These are phyloP conservation scores for Phlogophora meticulosa DNA, from an alignment of 2,888 invertebrate species.

Conservation along the genomic window DNA sequence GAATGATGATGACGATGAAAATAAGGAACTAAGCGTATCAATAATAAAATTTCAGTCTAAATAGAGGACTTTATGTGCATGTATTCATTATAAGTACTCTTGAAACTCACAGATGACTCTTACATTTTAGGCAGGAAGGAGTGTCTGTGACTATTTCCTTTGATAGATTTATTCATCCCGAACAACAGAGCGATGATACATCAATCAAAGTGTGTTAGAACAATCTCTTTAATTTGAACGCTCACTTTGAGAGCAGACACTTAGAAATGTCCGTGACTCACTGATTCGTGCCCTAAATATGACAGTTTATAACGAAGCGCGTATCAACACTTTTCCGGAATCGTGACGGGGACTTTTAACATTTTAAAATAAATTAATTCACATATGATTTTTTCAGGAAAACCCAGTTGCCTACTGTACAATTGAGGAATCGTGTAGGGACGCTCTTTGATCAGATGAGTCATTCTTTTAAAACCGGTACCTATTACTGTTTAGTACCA, in stretches of 20 bases:
- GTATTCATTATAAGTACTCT: neutral
- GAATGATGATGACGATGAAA: no score
- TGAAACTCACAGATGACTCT: conserved; percentile 14
- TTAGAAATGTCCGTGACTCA: conserved; percentile 57
- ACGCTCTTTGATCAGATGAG: conserved; percentile 30
- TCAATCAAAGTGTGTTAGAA: conserved; percentile 45
- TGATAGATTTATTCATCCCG: conserved; percentile 13
- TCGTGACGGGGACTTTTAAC: conserved; percentile 36
- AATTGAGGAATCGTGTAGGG: neutral
- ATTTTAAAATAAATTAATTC: conserved; percentile 27
- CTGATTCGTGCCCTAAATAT: conserved; percentile 50
- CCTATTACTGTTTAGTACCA: neutral
- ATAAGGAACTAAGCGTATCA: no score
- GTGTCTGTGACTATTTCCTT: conserved; percentile 15
- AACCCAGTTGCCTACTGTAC: conserved; percentile 32
- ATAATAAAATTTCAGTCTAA: no score
- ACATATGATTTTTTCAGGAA: conserved; percentile 14
- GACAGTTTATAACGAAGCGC: conserved; percentile 49
- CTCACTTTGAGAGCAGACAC: conserved; percentile 37
- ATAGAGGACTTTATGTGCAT: neutral
- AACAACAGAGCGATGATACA: conserved; percentile 52
- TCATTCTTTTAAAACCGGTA: conserved; percentile 30
- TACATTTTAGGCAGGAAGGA: conserved; percentile 30
- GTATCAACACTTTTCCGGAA: conserved; percentile 42
- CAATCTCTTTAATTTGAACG: conserved; percentile 59